Evolutionary conservation across 1,140 invertebrate genomes (phyloP).

Genomic region (Micrasema minimum): DNA sequence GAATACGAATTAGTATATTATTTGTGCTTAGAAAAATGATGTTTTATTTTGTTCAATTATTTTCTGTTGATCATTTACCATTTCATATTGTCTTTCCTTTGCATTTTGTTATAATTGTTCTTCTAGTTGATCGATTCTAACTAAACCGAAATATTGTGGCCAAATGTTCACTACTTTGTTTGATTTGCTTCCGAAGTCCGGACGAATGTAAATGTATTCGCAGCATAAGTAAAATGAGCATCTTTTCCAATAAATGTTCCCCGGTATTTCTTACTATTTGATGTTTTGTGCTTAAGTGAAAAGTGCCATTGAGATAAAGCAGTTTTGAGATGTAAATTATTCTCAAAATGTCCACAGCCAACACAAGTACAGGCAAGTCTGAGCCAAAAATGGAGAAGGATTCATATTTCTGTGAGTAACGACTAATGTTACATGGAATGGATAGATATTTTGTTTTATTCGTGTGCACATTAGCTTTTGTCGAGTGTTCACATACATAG

Average conservation of each 20-base stretch:
- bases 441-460: conserved; percentile 36
- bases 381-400: conserved; percentile 70
- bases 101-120: conserved; percentile 34
- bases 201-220: no score
- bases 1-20: no score
- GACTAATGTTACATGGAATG: conserved; percentile 31
- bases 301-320: not conserved
- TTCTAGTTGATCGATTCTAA: conserved; percentile 19
- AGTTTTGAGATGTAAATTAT: conserved; percentile 22
- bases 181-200: no score
- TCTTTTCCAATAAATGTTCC: no score
- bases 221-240: not conserved
- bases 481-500: conserved; percentile 13
- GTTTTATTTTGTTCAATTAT: conserved; percentile 8
- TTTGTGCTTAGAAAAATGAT: not conserved
- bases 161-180: no score
- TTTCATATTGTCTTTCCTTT: conserved; percentile 17
- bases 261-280: not conserved
- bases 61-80: conserved; percentile 21
- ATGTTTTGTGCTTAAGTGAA: conserved; percentile 20
- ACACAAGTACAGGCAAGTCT: conserved; percentile 66
- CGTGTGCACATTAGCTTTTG: conserved; percentile 35
- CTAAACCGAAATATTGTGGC: not conserved
- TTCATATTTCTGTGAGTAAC: conserved; percentile 72
- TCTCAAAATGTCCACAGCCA: conserved; percentile 61